Evolutionary conservation across 2,113 vertebrate species (phyloP).

Genomic region (Ahaetulla prasina): DNA sequence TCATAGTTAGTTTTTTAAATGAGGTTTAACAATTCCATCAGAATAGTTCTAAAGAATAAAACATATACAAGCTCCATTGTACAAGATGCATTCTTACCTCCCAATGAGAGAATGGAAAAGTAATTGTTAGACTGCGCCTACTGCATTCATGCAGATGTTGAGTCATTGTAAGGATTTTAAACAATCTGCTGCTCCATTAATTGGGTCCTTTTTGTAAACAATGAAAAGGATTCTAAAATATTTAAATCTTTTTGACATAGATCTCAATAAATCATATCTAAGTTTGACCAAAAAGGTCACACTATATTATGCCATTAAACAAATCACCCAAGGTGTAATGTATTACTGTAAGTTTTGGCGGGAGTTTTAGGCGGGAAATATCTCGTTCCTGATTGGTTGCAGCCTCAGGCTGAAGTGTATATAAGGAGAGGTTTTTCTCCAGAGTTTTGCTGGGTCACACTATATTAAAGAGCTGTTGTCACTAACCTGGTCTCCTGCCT

Average conservation of each 20-base stretch:
- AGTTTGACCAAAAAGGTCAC: background rate
- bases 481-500: no score
- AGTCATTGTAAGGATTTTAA: background rate
- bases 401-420: no score
- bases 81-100: background rate
- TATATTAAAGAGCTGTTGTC: no score
- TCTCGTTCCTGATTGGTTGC: no score
- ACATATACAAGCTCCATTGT: background rate
- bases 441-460: no score
- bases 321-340: background rate
- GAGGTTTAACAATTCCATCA: background rate
- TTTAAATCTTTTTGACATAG: background rate
- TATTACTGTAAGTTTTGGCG: no score
- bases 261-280: background rate
- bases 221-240: background rate
- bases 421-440: no score
- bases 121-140: background rate
- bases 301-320: background rate
- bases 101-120: background rate
- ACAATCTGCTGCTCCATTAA: background rate
- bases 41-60: background rate
- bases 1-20: background rate
- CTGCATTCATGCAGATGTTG: background rate
- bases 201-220: background rate
- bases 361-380: no score